Evolutionary conservation across 2,113 vertebrate species (phyloP), one percentile per base, ranked within the genome.

Genomic region (Chloropsis hardwickii): DNA sequence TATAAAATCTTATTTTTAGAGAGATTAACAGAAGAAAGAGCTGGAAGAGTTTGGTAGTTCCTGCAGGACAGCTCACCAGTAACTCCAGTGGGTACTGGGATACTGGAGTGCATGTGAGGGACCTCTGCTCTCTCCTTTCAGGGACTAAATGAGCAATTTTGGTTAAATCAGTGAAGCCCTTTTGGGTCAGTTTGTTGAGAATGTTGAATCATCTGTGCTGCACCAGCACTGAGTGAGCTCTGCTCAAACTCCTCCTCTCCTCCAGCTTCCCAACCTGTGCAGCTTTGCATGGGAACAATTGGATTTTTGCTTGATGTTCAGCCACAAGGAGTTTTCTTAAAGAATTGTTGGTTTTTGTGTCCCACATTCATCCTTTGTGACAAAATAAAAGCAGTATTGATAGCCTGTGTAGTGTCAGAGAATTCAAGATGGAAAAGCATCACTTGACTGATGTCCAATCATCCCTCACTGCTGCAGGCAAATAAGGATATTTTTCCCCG

Each of bases 21-120:
- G 37, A 37, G 37, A 37, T 37, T 27, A 54, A 47, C 16, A 35
- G 60, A 58, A 64, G 10, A 29, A 79, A 33, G 71, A 57, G 44
- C 50, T 85, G 66, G 8, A 72, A 37, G 40, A 24, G 35, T 37
- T 58, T 24, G 24, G 33, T 57, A 5, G 33, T 35, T 86, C 67
- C 48, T 78, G 24, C 40, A 81, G 80, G 73, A 40, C 21, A 47
- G 42, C 35, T 73, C 42, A 64, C 12, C 54, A 70, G 27, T 57
- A 37, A 47, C 23, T 66, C 29, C 56, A 77, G 56, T 14, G 53
- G 62, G 10, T 69, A 3, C n/a, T 5, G 14, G 67, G 69, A 12
- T 62, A 4, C 53, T 4, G 39, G 35, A 1, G 11, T 82, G 50
- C 51, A 24, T 0, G 0, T 27, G 81, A 39, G 84, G 48, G 45